Conservation (phyloP, 1,140 invertebrate genomes). For the Drosophila baimaii region DNA sequence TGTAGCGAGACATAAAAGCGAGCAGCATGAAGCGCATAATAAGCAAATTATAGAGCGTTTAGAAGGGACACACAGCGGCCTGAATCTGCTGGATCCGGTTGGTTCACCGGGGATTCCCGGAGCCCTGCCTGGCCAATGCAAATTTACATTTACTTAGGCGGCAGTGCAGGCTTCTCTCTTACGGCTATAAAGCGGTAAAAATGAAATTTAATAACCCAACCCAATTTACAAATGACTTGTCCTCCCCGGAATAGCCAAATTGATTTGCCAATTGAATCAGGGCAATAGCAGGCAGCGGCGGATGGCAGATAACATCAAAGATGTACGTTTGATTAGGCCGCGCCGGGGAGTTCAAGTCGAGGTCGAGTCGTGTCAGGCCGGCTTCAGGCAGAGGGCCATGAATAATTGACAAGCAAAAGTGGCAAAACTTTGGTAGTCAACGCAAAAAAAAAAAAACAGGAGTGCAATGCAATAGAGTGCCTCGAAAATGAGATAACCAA, state of each 20-base stretch:
- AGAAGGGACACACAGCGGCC: constrained; percentile 62
- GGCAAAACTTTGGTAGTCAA: background rate
- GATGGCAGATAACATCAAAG: constrained; percentile 41
- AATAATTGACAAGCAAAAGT: constrained; percentile 16
- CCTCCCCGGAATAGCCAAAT: constrained; percentile 34
- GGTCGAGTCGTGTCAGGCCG: background rate
- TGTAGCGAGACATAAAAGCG: constrained; percentile 74
- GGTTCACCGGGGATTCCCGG: constrained; percentile 3
- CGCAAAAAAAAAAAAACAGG: background rate
- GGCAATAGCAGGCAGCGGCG: constrained; percentile 6
- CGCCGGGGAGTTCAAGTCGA: background rate
- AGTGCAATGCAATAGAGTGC: background rate
- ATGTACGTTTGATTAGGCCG: constrained; percentile 25
- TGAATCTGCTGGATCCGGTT: constrained; percentile 4
- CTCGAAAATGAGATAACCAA: background rate
- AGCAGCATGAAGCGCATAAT: constrained; percentile 75
- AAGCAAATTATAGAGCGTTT: constrained; percentile 82
- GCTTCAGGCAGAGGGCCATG: constrained; percentile 9
- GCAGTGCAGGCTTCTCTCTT: constrained; percentile 47
- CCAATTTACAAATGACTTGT: constrained; percentile 70
- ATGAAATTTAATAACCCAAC: constrained; percentile 65
- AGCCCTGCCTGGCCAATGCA: constrained; percentile 43
- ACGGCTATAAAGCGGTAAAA: constrained; percentile 70
- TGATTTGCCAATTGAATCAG: constrained; percentile 41
- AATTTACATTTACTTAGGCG: constrained; percentile 75